A percentile compares a stretch with the other conserved stretches of the same genome.
phyloP scores from a whole-genome alignment of 35 echinoderm and acorn worm genomes.

The Holothuria glaberrima region DNA sequence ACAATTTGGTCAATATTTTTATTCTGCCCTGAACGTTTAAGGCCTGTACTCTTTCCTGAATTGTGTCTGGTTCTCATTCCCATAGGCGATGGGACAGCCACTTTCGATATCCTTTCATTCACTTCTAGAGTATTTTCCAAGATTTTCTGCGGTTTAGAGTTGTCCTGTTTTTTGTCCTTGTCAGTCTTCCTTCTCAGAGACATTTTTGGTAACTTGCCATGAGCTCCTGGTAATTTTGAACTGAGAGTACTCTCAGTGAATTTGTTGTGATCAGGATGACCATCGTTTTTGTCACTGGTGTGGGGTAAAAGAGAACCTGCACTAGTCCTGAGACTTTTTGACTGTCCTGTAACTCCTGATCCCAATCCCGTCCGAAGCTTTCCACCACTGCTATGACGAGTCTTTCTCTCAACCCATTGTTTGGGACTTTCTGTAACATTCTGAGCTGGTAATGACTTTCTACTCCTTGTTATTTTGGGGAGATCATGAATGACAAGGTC shows the following conservation, averaged over 20 bases:
- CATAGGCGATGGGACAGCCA: neutral
- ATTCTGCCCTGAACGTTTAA: constrained; percentile 15
- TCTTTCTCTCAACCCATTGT: constrained; percentile 10
- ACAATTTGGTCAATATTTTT: neutral
- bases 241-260: too few relatives aligned
- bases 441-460: constrained; percentile 7
- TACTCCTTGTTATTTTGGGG: constrained; percentile 53
- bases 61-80: neutral
- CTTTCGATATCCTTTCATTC: too few relatives aligned
- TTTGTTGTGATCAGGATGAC: too few relatives aligned
- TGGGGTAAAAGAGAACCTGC: too few relatives aligned
- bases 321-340: too few relatives aligned
- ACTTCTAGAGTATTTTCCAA: too few relatives aligned
- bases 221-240: too few relatives aligned
- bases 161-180: too few relatives aligned
- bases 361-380: constrained; percentile 8
- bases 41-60: neutral
- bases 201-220: too few relatives aligned
- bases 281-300: too few relatives aligned
- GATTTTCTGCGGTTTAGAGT: too few relatives aligned
- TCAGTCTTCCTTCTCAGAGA: too few relatives aligned
- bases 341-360: neutral
- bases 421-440: constrained; percentile 5
- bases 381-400: neutral
- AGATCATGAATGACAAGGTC: constrained; percentile 77